phyloP scores from a whole-genome alignment of 2,888 invertebrate species.

The Campaea margaritaria region DNA sequence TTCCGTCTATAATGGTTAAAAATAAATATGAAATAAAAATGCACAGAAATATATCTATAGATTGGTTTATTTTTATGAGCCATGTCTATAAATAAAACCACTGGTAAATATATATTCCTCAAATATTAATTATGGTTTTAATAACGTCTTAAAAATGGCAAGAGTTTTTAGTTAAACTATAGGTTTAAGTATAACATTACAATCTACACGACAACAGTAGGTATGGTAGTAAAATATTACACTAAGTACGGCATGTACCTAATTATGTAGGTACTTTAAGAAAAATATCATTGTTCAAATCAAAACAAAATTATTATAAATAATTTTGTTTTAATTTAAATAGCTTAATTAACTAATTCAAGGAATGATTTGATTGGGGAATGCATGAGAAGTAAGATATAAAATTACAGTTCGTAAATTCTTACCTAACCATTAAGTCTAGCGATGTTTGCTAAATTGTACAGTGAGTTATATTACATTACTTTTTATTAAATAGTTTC shows the following conservation, averaged over 20 bases:
- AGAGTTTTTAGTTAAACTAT: background rate
- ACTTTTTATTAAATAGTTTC: slow-evolving; percentile 40
- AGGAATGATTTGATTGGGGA: too few relatives aligned
- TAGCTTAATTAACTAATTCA: too few relatives aligned
- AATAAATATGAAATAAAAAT: slow-evolving; percentile 6
- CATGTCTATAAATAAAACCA: slow-evolving; percentile 17
- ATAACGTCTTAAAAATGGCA: background rate
- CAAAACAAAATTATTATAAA: too few relatives aligned
- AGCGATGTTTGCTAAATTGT: background rate
- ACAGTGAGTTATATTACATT: background rate
- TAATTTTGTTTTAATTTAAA: background rate
- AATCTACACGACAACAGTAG: too few relatives aligned
- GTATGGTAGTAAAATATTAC: too few relatives aligned
- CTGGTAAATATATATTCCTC: slow-evolving; percentile 7
- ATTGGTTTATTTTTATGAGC: slow-evolving; percentile 41
- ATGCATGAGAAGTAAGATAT: background rate
- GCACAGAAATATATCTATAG: slow-evolving; percentile 8
- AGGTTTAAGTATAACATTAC: too few relatives aligned
- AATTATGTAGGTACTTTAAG: too few relatives aligned
- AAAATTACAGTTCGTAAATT: background rate
- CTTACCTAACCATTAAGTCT: background rate
- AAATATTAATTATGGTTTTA: slow-evolving; percentile 1
- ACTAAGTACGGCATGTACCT: too few relatives aligned
- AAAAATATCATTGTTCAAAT: too few relatives aligned
- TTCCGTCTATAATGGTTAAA: background rate